Percentiles rank a stretch among this genome's conserved stretches.
These are phyloP conservation scores for Pimpla rufipes DNA, from an alignment of 2,888 invertebrate genomes.

Conservation along the genomic window DNA sequence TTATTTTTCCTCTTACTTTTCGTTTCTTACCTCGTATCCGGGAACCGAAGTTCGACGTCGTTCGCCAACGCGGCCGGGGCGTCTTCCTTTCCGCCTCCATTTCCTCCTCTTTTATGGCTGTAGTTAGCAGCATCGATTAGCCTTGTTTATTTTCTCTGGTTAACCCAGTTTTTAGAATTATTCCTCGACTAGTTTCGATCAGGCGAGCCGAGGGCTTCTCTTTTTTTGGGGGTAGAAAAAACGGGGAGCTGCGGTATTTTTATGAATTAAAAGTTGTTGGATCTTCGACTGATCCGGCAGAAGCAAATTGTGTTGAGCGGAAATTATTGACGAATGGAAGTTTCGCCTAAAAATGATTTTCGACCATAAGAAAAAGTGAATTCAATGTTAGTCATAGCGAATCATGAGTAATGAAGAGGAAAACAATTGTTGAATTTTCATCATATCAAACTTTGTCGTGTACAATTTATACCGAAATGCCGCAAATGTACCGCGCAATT, in stretches of 20 bases:
- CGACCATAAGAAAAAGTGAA: too few species aligned
- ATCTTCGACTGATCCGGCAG: too few species aligned
- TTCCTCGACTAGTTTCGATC: neutral
- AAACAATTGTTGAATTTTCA: too few species aligned
- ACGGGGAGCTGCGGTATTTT: too few species aligned
- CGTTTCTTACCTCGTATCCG: slow-evolving; percentile 2
- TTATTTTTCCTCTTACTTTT: slow-evolving; percentile 13
- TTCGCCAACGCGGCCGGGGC: neutral
- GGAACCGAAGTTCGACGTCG: slow-evolving; percentile 23
- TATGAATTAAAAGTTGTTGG: too few species aligned
- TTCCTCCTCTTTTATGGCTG: neutral
- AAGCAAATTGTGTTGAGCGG: neutral
- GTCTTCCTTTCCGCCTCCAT: neutral
- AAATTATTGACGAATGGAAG: neutral
- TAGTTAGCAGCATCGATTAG: neutral
- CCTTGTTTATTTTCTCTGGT: neutral
- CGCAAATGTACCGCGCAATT: neutral
- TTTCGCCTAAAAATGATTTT: neutral
- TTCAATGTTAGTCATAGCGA: too few species aligned
- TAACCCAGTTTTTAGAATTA: neutral
- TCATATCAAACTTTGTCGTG: too few species aligned
- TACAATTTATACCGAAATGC: too few species aligned
- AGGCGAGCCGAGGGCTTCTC: too few species aligned
- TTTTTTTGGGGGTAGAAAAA: too few species aligned
- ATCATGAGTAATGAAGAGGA: too few species aligned